phyloP scores from a whole-genome alignment of 1,140 invertebrate genomes.

The Aphelenchoides avenae region DNA sequence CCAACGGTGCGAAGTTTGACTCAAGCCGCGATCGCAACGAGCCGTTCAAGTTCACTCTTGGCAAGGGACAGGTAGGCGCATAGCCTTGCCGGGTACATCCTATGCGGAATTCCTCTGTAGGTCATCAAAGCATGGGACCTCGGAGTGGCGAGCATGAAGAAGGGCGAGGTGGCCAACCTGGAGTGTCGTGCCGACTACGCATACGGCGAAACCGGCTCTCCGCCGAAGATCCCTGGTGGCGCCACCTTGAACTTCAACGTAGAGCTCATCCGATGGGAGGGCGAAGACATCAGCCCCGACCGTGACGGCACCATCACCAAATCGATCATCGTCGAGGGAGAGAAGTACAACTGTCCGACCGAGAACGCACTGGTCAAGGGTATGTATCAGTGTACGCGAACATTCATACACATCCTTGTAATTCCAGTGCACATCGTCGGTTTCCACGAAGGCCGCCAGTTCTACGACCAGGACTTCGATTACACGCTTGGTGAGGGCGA shows the following conservation, averaged over 20 bases:
- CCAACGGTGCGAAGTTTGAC: constrained; percentile 86
- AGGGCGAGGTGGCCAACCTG: constrained; percentile 77
- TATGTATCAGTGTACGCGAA: constrained; percentile 7
- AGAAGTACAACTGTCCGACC: constrained; percentile 70
- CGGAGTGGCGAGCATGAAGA: constrained; percentile 87
- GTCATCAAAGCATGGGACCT: constrained; percentile 94
- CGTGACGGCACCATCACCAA: constrained; percentile 73
- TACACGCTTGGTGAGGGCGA: constrained; percentile 82
- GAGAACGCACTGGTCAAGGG: constrained; percentile 67
- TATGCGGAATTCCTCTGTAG: constrained; percentile 26
- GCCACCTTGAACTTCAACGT: constrained; percentile 81
- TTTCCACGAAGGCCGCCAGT: constrained; percentile 67
- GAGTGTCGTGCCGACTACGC: constrained; percentile 83
- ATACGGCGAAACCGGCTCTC: constrained; percentile 77
- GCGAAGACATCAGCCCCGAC: constrained; percentile 67
- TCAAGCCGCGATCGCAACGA: constrained; percentile 76
- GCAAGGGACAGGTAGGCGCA: constrained; percentile 66
- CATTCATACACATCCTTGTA: constrained; percentile 5
- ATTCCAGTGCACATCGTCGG: constrained; percentile 75
- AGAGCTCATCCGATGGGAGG: constrained; percentile 61
- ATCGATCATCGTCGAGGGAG: constrained; percentile 69
- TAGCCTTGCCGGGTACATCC: constrained; percentile 5
- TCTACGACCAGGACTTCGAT: constrained; percentile 73
- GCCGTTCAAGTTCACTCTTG: constrained; percentile 78
- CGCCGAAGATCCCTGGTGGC: constrained; percentile 83